Evolutionary conservation across 1,140 invertebrate species (phyloP).

Genomic region (Cyclina sinensis): DNA sequence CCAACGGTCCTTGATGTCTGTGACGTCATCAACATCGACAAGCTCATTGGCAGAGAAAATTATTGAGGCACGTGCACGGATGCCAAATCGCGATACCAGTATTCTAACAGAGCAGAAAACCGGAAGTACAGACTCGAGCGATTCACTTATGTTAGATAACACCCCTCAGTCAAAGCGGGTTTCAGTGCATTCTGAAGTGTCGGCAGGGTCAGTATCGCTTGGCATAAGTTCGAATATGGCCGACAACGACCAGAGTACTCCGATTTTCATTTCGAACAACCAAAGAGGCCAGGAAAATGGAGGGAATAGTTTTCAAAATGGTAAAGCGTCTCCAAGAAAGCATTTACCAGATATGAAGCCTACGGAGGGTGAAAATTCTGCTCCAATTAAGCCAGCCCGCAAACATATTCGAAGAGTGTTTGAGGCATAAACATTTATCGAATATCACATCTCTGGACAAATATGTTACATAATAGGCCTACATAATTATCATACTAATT

Average conservation of each 20-base stretch:
- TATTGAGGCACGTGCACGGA: constrained; percentile 24
- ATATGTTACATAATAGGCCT: too few relatives aligned
- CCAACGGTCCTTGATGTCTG: constrained; percentile 7
- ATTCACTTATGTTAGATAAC: neutral
- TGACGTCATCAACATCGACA: constrained; percentile 42
- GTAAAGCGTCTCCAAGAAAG: neutral
- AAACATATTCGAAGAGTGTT: neutral
- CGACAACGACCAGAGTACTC: neutral
- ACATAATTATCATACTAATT: too few relatives aligned
- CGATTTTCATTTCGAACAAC: neutral
- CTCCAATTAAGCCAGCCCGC: neutral
- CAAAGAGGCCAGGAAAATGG: neutral
- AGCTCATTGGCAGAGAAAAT: constrained; percentile 52
- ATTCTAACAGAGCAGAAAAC: neutral
- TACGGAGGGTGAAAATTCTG: constrained; percentile 22
- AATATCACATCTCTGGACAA: too few relatives aligned
- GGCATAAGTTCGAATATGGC: neutral
- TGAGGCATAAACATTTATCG: constrained; percentile 17
- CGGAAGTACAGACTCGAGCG: neutral
- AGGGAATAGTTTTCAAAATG: neutral
- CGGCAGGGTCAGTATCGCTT: neutral
- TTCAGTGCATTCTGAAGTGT: neutral
- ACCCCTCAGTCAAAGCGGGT: neutral
- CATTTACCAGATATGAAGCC: constrained; percentile 38
- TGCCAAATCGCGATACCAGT: neutral